phyloP scores from a whole-genome alignment of 1,140 invertebrate species.

The Battus philenor region DNA sequence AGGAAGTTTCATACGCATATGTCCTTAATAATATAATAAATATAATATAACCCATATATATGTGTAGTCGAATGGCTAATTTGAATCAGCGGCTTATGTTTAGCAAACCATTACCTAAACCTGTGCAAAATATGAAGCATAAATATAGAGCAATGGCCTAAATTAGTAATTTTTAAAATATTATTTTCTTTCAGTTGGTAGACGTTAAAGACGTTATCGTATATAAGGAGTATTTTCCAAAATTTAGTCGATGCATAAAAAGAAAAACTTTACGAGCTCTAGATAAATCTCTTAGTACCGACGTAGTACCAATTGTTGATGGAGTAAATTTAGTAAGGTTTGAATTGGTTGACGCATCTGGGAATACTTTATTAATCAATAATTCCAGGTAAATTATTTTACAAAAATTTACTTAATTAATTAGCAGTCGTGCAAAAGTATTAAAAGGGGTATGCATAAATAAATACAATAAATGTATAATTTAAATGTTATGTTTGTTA shows the following conservation, averaged over 20 bases:
- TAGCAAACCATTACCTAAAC: not conserved
- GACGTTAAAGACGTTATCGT: slow-evolving; percentile 58
- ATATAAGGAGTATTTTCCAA: slow-evolving; percentile 63
- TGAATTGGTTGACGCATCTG: slow-evolving; percentile 55
- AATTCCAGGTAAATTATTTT: slow-evolving; percentile 40
- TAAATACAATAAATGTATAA: too few relatives aligned
- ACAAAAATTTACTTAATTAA: not conserved
- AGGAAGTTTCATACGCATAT: too few relatives aligned
- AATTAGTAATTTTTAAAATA: slow-evolving; percentile 8
- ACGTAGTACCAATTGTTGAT: slow-evolving; percentile 61
- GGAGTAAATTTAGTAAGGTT: slow-evolving; percentile 69
- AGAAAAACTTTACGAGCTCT: slow-evolving; percentile 62
- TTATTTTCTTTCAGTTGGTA: slow-evolving; percentile 38
- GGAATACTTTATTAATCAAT: slow-evolving; percentile 52
- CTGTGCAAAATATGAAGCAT: not conserved
- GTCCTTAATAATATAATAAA: too few relatives aligned
- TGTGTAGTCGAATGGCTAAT: too few relatives aligned
- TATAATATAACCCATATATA: too few relatives aligned
- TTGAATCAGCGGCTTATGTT: too few relatives aligned
- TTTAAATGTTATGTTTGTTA: too few relatives aligned
- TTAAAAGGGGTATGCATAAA: too few relatives aligned
- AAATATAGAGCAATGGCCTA: not conserved
- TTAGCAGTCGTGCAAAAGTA: too few relatives aligned
- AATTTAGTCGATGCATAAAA: slow-evolving; percentile 65
- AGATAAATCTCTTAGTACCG: slow-evolving; percentile 59